Percentiles rank a stretch among this genome's conserved stretches.
phyloP scores from a whole-genome alignment of 2,113 vertebrate genomes.

The Gymnocephalus cernua region DNA sequence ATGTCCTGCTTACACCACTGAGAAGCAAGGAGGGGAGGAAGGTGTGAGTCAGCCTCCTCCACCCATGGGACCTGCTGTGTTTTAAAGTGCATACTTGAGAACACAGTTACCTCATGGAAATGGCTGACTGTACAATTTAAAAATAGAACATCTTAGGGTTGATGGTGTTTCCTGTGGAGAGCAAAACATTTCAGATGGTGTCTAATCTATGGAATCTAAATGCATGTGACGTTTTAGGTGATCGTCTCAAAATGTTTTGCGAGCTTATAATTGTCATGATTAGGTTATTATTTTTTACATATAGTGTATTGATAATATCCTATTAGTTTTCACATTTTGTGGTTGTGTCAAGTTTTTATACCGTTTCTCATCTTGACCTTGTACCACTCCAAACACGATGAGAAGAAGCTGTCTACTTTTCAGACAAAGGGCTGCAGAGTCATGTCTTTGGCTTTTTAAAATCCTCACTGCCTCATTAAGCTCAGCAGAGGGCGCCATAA shows the following conservation, averaged over 20 bases:
- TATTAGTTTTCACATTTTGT: background rate
- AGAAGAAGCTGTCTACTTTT: background rate
- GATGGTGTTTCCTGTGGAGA: background rate
- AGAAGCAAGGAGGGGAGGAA: background rate
- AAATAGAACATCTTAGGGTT: slow-evolving; percentile 20
- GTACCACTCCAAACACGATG: background rate
- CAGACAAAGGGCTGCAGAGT: slow-evolving; percentile 15
- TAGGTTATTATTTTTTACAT: background rate
- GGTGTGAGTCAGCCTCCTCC: slow-evolving; percentile 41
- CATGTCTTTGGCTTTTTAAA: slow-evolving; percentile 5
- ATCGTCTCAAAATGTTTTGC: background rate
- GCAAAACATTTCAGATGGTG: background rate
- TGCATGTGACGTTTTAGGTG: background rate
- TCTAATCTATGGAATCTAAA: background rate
- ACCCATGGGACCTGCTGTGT: slow-evolving; percentile 12
- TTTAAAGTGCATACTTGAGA: slow-evolving; percentile 37
- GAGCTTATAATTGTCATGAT: background rate
- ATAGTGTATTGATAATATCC: background rate
- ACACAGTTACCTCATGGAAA: slow-evolving; percentile 34
- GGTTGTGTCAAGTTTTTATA: background rate
- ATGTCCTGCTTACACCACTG: slow-evolving; percentile 15
- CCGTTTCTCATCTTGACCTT: background rate
- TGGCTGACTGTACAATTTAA: slow-evolving; percentile 28
- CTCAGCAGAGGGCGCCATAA: slow-evolving; percentile 75
- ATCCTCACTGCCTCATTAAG: slow-evolving; percentile 9